Conservation (phyloP, 2,888 invertebrate species). For the Trichogramma dendrolimi region DNA sequence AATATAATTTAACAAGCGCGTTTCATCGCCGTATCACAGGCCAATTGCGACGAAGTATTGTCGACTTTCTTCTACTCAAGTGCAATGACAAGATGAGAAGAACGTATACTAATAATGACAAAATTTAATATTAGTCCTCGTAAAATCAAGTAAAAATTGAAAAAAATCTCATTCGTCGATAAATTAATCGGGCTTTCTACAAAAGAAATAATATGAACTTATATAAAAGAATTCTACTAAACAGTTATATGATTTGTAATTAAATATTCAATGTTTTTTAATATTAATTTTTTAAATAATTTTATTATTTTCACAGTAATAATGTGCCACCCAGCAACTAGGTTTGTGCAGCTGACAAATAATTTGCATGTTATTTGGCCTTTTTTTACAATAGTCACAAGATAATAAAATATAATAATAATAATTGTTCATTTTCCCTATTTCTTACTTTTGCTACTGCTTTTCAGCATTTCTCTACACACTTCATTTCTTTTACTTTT, state of each 20-base stretch:
- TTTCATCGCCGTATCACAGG: constrained; percentile 40
- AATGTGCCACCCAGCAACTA: constrained; percentile 43
- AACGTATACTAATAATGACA: constrained; percentile 16
- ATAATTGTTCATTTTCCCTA: constrained; percentile 41
- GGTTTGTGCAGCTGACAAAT: constrained; percentile 42
- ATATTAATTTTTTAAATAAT: constrained; percentile 53
- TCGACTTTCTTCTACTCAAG: constrained; percentile 35
- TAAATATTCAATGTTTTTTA: constrained; percentile 51
- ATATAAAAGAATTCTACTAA: constrained; percentile 46
- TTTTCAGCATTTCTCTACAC: neutral
- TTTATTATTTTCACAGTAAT: constrained; percentile 52
- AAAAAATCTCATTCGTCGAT: no score
- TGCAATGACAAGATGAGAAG: constrained; percentile 36
- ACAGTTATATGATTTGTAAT: constrained; percentile 48
- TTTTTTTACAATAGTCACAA: constrained; percentile 51
- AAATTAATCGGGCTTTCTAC: neutral
- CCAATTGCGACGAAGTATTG: constrained; percentile 38
- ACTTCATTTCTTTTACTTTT: constrained; percentile 1
- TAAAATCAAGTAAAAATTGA: no score
- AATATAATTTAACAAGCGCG: constrained; percentile 29
- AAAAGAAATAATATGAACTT: constrained; percentile 29
- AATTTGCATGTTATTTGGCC: constrained; percentile 50
- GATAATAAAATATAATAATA: constrained; percentile 8
- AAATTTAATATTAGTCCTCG: no score
- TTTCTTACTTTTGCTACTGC: constrained; percentile 17